Base-by-base conservation (phyloP, 2,797 vertebrate species). In the Sebastes hopkinsi region DNA sequence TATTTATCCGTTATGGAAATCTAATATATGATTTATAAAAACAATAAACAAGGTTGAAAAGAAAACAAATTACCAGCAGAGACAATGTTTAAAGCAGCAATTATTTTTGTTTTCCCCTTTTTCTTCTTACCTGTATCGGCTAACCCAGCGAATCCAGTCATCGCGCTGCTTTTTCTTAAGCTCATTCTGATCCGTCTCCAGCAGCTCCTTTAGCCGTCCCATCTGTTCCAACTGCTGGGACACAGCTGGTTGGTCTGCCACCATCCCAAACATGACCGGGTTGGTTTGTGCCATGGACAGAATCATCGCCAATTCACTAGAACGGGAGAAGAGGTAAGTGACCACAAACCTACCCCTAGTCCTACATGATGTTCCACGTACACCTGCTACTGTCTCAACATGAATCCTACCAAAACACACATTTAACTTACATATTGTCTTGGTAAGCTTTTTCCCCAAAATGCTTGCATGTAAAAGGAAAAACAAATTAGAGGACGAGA, bases 251-350 rank as follows among this genome's bases (percentile, higher is more conserved):
- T 92, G 93, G 11, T 95, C 94, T 65, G 97, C 96, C 61, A 97
- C 91, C 65, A 97, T 91, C 4, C 95, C 94, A 67, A 97, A 96
- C 59, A 97, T 94, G 81, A 91, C 95, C 0, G 97, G 96, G 80
- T 97, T 97, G 2, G 96, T 96, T 91, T 97, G 96, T 7, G 97
- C 97, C 93, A 97, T 87, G 92, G 96, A 95, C 12, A 98, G 86
- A 95, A 98, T 96, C 96, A 97, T 96, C 18, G 96, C 96, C 75
- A 98, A 85, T 8, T 98, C 97, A 78, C 97, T 98, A 84, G 13
- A 82, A 59, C 67, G 4, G 23, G 5, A 78, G 2, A 58, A 56
- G 9, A 52, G 6, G 18, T 36, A 5, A 50, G 6, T n/a, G 22
- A 34, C 16, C 6, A 32, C 3, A 30, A 10, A 54, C 59, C 23